These are phyloP conservation scores for Emydocephalus ijimae DNA, from an alignment of 2,113 vertebrate species.

Conservation along the genomic window DNA sequence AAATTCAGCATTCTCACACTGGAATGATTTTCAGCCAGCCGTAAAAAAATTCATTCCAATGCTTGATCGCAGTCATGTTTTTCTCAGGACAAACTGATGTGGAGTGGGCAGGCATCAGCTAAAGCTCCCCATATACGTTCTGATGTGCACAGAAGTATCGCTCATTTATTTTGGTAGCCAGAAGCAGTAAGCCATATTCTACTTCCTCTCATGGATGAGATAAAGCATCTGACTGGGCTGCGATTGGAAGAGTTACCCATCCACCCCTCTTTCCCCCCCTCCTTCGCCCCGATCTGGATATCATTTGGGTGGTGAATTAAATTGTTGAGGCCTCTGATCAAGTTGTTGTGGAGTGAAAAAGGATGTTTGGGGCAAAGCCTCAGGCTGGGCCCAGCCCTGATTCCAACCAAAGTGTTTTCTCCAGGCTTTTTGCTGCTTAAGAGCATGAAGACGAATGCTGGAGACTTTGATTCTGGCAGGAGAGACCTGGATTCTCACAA, in stretches of 20 bases:
- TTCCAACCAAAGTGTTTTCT: background rate
- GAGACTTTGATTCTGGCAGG: background rate
- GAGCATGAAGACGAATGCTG: background rate
- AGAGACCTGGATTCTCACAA: background rate
- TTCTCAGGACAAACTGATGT: background rate
- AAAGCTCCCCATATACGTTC: background rate
- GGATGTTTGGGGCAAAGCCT: background rate
- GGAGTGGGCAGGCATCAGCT: background rate
- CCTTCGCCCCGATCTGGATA: background rate
- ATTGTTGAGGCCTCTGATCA: background rate
- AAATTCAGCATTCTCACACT: no score
- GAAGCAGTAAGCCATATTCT: background rate
- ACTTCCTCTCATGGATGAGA: background rate
- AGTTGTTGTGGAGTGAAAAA: background rate
- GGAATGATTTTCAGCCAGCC: no score
- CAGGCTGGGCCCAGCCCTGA: background rate
- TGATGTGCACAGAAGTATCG: background rate
- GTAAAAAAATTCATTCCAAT: no score
- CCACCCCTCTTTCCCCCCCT: fast-evolving
- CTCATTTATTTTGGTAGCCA: background rate
- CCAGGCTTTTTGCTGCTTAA: background rate
- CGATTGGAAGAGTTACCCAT: background rate
- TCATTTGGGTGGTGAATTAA: background rate
- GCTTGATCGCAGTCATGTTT: background rate
- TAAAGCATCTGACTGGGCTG: background rate